Conservation (phyloP, 2,797 vertebrate genomes). For the Eutrigla gurnardus region DNA sequence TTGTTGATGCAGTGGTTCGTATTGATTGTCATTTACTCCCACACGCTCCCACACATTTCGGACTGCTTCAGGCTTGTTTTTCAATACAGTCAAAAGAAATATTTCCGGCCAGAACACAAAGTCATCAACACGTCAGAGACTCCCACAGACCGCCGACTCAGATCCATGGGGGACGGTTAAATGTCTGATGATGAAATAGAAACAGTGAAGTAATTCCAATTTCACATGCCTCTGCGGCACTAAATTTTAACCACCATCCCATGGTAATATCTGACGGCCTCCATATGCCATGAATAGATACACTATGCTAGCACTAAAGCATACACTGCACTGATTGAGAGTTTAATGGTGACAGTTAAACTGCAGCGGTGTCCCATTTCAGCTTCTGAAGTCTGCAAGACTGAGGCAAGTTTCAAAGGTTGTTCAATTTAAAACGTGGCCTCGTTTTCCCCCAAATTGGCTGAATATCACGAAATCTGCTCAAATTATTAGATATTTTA, state of each 20-base stretch:
- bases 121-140: constrained; percentile 46
- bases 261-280: neutral
- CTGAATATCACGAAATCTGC: neutral
- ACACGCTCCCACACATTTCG: constrained; percentile 38
- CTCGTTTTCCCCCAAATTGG: neutral
- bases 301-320: neutral
- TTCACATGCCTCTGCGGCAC: neutral
- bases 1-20: constrained; percentile 58
- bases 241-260: neutral
- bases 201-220: constrained; percentile 31
- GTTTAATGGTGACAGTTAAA: neutral
- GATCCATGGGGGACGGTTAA: constrained; percentile 46
- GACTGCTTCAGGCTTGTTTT: constrained; percentile 43
- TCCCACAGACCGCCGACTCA: constrained; percentile 56
- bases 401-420: neutral
- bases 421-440: neutral
- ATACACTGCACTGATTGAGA: neutral
- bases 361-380: neutral
- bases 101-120: constrained; percentile 41
- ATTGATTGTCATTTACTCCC: constrained; percentile 71
- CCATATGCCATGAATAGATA: neutral
- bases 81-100: constrained; percentile 42
- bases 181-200: constrained; percentile 26
- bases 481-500: neutral
- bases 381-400: neutral